A percentile compares a stretch with the other conserved stretches of the same genome.
phyloP scores from a whole-genome alignment of 2,113 vertebrate species.

The Carlito syrichta region DNA sequence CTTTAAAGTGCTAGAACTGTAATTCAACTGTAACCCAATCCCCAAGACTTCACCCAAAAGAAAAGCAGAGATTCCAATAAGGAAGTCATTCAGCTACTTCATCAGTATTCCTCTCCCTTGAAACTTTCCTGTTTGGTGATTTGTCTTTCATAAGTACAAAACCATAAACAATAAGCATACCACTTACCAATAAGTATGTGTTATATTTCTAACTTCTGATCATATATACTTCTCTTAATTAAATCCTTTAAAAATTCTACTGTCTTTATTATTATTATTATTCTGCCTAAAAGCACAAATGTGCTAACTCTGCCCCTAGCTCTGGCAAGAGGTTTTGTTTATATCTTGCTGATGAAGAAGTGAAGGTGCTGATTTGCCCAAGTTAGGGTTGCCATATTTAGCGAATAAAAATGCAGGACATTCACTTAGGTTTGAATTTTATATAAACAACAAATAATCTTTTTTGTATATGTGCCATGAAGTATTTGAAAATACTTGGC shows the following conservation, averaged over 20 bases:
- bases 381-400: background rate
- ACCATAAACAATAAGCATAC: background rate
- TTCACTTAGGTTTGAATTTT: background rate
- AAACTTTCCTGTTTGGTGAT: background rate
- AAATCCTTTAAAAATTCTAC: background rate
- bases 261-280: background rate
- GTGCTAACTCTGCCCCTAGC: background rate
- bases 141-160: constrained; percentile 1
- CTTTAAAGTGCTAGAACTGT: background rate
- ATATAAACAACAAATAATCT: background rate
- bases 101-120: background rate
- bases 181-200: background rate
- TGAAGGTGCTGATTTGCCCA: background rate
- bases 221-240: background rate
- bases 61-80: background rate
- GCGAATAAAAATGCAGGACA: background rate
- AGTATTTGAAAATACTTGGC: constrained; percentile 14
- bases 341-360: background rate
- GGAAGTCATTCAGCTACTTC: background rate
- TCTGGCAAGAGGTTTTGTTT: background rate
- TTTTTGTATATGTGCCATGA: background rate
- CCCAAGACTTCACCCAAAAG: background rate
- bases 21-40: too few relatives aligned
- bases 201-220: constrained; percentile 35
- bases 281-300: background rate